These are phyloP conservation scores for Diplolepis rosae DNA, from an alignment of 2,888 invertebrate genomes.

Conservation along the genomic window DNA sequence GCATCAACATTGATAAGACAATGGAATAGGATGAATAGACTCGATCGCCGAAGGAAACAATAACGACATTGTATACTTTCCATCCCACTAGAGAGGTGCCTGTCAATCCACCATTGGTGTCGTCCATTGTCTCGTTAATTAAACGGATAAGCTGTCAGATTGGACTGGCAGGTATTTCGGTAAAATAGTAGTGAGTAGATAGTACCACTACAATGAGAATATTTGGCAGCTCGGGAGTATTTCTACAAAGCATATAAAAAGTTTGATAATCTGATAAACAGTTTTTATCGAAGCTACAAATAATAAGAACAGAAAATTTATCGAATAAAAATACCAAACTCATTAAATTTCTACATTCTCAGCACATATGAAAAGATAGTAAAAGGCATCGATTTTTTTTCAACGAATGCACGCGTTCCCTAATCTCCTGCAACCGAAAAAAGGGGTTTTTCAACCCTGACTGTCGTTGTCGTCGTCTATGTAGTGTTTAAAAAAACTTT, in stretches of 20 bases:
- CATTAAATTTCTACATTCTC: too few species aligned
- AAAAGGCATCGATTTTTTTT: too few species aligned
- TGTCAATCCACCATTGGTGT: conserved; percentile 53
- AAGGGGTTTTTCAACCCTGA: too few species aligned
- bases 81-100: conserved; percentile 50
- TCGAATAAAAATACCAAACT: too few species aligned
- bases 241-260: conserved; percentile 61
- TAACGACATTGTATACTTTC: conserved; percentile 61
- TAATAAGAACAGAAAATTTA: too few species aligned
- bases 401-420: too few species aligned
- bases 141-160: conserved; percentile 67
- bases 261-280: conserved; percentile 63
- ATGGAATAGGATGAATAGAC: conserved; percentile 29
- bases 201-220: conserved; percentile 27
- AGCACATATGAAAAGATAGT: too few species aligned
- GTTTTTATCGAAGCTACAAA: background rate
- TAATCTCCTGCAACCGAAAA: too few species aligned
- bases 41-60: conserved; percentile 51
- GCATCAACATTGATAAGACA: conserved; percentile 2
- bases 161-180: conserved; percentile 45
- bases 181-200: conserved; percentile 41
- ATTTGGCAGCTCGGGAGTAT: too few species aligned
- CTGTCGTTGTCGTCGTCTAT: too few species aligned
- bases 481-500: too few species aligned
- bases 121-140: conserved; percentile 70